Base-by-base conservation (phyloP, 2,888 invertebrate genomes). In the Byasa hedistus region DNA sequence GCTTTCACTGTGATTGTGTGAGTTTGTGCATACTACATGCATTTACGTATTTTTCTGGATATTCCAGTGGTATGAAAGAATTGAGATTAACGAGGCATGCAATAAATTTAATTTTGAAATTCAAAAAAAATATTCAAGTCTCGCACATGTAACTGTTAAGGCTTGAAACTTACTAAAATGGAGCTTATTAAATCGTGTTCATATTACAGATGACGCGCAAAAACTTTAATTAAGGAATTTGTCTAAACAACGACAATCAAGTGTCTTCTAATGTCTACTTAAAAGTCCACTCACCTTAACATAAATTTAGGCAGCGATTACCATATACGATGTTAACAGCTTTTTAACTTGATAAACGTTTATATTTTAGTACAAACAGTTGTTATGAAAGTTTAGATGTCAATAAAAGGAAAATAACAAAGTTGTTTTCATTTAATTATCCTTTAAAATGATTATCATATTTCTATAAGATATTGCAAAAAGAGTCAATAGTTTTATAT, bases 361-460 rank as follows among this genome's bases (percentile, higher is more conserved):
- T 89, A 89, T 89, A 90, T 90, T 88, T 90, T 91, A 91, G 89
- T 91, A 90, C 89, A 90, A 91, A 89, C 85, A 86, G 85, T 87
- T 90, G 90, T 89, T 89, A 89, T 80, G 81, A 87, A 88, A 83
- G 83, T 88, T 88, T 90, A 91, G 90, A 89, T 90, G 89, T 89
- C 89, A 91, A 90, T 91, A 91, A 91, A 91, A 75, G 76, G 78
- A 78, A 82, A 84, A 86, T 79, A 78, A 75, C 65, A 65, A 64
- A 64, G 58, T 72, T 73, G 67, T 77, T 78, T 76, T 80, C 76
- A 74, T 79, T 82, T 78, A 69, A 52, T 27, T 22, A 12, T 23
- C 63, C 64, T 54, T 52, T 55, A 21, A 21, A 15, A 39, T 39
- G 12, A 32, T 32, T 32, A 32, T 32, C 10, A 32, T 12, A 39